Evolutionary conservation across 2,113 vertebrate species (phyloP), one percentile per base, ranked within the genome.

Genomic region (Ardeotis arabs): DNA sequence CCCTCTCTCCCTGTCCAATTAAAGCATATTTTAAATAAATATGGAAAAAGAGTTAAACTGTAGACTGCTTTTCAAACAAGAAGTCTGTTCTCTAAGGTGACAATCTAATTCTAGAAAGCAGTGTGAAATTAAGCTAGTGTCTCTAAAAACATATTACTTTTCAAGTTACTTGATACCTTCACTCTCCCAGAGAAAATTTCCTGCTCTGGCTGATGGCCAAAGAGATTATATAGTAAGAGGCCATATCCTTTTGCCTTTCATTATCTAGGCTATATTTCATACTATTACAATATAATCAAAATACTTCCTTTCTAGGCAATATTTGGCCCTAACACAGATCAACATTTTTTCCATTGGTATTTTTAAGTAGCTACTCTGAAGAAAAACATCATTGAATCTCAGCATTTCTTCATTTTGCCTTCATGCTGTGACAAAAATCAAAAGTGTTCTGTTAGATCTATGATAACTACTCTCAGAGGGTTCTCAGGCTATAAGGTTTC

Each of bases 161-260:
- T 97, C 93, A 96, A 89, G 95, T 95, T 91, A 97, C 95, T 86
- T 1, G 18, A 97, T 92, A 97, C 70, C 74, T 72, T 74, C 84
- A n/a, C 14, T 87, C 70, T 97, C 92, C 66, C 74, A 96, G 84
- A 96, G 95, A 97, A 98, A 96, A 94, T 90, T 95, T 98, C 96
- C 95, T 98, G 90, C 31, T 72, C 86, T 98, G 97, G 96, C 90
- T 93, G 97, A 98, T 96, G 72, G 89, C 97, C 98, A 98, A 84
- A 73, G 35, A 97, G 96, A 97, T 97, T 94, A 94, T 94, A 91
- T 41, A 88, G 64, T 95, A 97, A 95, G 84, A 96, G 87, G 47
- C 87, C 75, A 90, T 92, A 96, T 93, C 95, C 92, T 97, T 90
- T 97, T 97, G 90, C 96, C 55, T 97, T 95, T 96, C 74, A 87